Evolutionary conservation across 2,113 vertebrate species (phyloP).

Genomic region (Marcusenius ussheri): DNA sequence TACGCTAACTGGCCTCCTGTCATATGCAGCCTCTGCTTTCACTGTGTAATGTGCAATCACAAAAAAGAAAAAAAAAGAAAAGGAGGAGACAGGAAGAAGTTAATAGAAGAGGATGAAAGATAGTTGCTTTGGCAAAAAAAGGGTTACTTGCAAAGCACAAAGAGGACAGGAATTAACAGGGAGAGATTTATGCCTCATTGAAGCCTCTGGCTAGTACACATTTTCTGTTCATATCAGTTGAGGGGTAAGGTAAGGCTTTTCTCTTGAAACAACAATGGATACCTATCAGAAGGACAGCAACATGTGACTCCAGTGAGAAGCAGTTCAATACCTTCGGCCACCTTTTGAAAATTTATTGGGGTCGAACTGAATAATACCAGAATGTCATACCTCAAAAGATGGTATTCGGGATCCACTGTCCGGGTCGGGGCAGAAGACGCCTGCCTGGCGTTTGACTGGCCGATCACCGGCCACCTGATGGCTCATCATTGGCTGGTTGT

Average conservation of each 20-base stretch:
- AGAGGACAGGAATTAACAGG: background rate
- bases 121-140: background rate
- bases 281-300: background rate
- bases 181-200: background rate
- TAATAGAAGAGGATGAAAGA: background rate
- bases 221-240: background rate
- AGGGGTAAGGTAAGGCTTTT: background rate
- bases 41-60: background rate
- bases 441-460: constrained; percentile 71
- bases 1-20: background rate
- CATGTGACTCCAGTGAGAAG: background rate
- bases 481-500: constrained; percentile 61
- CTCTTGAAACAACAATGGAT: background rate
- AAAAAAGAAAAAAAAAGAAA: background rate
- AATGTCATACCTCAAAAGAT: constrained; percentile 75
- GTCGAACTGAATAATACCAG: background rate
- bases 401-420: constrained; percentile 71
- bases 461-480: constrained; percentile 66
- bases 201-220: background rate
- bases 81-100: background rate
- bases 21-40: background rate
- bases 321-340: background rate
- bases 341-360: background rate
- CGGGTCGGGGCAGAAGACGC: constrained; percentile 74
- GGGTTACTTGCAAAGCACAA: background rate